Percentiles rank a stretch among this genome's conserved stretches.
phyloP scores from a whole-genome alignment of 2,113 vertebrate species.

The Alouatta palliata region DNA sequence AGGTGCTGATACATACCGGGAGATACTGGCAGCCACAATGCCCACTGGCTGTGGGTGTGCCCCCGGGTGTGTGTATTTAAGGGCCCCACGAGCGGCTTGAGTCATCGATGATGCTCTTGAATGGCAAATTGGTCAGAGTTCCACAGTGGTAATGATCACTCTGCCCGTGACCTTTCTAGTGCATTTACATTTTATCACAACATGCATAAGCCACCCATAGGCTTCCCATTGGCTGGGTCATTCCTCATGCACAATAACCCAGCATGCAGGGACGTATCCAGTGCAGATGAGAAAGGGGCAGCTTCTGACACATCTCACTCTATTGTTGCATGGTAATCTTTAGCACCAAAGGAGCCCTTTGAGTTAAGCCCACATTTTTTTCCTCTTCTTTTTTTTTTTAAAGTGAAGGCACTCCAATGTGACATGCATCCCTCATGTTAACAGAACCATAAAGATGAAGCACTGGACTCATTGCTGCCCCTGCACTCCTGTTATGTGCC shows the following conservation, averaged over 20 bases:
- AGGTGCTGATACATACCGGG: constrained; percentile 51
- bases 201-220: constrained; percentile 74
- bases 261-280: neutral
- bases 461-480: rapidly evolving
- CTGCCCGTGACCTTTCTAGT: constrained; percentile 90
- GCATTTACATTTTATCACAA: constrained; percentile 88
- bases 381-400: neutral
- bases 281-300: neutral
- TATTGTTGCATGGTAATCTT: constrained; percentile 31
- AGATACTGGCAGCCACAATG: constrained; percentile 76
- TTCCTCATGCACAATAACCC: neutral
- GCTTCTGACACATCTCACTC: neutral
- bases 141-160: constrained; percentile 87
- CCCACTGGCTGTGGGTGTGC: constrained; percentile 64
- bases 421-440: neutral
- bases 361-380: neutral
- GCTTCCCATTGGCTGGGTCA: constrained; percentile 48
- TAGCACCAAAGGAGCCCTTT: constrained; percentile 67
- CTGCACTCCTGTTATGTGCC: rapidly evolving
- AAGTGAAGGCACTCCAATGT: constrained; percentile 2
- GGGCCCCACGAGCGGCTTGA: constrained; percentile 81
- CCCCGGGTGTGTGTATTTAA: constrained; percentile 78
- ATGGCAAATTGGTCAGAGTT: constrained; percentile 88
- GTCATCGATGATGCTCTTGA: constrained; percentile 88
- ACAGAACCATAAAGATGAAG: neutral